Conservation (phyloP, 2,797 vertebrate species). For the Menidia menidia region DNA sequence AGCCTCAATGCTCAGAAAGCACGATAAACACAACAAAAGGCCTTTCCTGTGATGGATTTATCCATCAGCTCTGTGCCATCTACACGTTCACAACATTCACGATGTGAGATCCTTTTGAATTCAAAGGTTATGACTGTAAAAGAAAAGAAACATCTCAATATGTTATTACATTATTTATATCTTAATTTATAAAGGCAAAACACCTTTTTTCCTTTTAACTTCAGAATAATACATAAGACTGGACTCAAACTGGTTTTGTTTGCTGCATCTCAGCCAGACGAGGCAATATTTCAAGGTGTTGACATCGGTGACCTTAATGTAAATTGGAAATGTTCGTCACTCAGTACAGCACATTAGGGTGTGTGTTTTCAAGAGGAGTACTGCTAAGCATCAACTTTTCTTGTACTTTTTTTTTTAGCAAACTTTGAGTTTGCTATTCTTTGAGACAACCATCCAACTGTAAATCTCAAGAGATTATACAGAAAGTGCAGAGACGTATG, state of each 20-base stretch:
- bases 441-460: neutral
- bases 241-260: slow-evolving; percentile 26
- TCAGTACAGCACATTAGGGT: neutral
- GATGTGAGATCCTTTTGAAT: slow-evolving; percentile 10
- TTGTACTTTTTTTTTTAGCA: neutral
- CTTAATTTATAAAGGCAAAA: neutral
- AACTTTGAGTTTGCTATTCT: slow-evolving; percentile 6
- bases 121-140: slow-evolving; percentile 9
- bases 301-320: neutral
- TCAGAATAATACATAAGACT: neutral
- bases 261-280: slow-evolving; percentile 12
- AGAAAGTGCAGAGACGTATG: neutral
- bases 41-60: slow-evolving; percentile 35
- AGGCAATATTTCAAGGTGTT: neutral
- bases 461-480: neutral
- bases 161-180: neutral
- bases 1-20: slow-evolving; percentile 43
- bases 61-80: neutral
- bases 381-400: slow-evolving; percentile 13
- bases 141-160: slow-evolving; percentile 7
- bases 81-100: slow-evolving; percentile 5
- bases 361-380: slow-evolving; percentile 33
- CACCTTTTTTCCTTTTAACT: neutral
- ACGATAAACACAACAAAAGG: slow-evolving; percentile 19
- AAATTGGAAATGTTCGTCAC: neutral